phyloP scores from a whole-genome alignment of 2,113 vertebrate genomes.

The Galemys pyrenaicus region DNA sequence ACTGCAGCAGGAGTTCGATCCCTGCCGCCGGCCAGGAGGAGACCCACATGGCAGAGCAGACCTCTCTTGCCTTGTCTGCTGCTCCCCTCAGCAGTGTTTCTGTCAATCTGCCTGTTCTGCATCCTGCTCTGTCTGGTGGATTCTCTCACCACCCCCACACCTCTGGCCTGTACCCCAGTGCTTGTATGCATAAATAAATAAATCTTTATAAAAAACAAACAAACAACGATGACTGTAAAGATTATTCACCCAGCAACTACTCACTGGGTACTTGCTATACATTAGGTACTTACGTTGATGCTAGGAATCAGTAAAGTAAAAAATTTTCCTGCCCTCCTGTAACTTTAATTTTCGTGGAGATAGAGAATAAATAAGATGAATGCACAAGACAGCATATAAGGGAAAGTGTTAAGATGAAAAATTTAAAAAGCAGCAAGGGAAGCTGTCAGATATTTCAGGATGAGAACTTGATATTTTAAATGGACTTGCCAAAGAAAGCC shows the following conservation, averaged over 20 bases:
- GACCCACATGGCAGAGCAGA: too few species aligned
- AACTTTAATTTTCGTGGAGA: conserved; percentile 23
- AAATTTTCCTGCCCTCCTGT: neutral
- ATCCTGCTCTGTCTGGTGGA: too few species aligned
- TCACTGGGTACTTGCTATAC: neutral
- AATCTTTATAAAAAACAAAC: too few species aligned
- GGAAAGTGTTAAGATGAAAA: neutral
- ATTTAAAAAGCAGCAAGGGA: neutral
- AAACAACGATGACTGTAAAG: neutral
- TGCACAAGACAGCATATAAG: neutral
- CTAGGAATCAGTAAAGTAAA: conserved; percentile 18
- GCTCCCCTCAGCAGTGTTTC: too few species aligned
- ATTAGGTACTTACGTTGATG: conserved; percentile 2
- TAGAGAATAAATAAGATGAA: neutral
- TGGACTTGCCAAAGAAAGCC: neutral
- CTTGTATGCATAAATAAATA: too few species aligned
- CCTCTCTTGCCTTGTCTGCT: too few species aligned
- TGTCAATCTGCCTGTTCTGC: too few species aligned
- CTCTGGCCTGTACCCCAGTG: too few species aligned
- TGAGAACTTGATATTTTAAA: neutral
- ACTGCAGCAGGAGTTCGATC: too few species aligned
- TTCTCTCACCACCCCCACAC: too few species aligned
- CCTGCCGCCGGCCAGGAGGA: too few species aligned
- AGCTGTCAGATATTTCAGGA: neutral
- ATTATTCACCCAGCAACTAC: neutral